Evolutionary conservation across 1,140 invertebrate species (phyloP).

Genomic region (Penaeus indicus): DNA sequence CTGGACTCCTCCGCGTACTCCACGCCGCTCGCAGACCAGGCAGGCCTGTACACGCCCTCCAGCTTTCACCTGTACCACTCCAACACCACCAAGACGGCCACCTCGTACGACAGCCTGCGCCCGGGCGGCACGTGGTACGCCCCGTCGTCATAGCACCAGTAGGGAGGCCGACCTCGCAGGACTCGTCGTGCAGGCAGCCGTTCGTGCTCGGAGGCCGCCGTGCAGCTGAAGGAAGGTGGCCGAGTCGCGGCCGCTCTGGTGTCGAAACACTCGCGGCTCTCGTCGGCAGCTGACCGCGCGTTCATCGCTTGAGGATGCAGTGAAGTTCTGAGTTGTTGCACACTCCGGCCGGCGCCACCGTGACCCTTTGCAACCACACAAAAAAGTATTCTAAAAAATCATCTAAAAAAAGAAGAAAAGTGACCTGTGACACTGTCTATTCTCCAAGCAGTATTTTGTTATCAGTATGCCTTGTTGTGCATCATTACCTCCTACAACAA

Average conservation of each 20-base stretch:
- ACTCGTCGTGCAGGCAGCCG: no score
- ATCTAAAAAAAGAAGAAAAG: conserved; percentile 9
- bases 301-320: no score
- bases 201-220: no score
- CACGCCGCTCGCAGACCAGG: conserved; percentile 77
- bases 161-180: background rate
- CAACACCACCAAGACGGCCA: conserved; percentile 75
- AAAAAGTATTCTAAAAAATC: conserved; percentile 7
- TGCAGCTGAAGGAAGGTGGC: no score
- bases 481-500: conserved; percentile 35
- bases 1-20: conserved; percentile 70
- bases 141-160: conserved; percentile 77
- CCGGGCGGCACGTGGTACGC: conserved; percentile 82
- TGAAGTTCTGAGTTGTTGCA: no score
- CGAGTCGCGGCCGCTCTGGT: no score
- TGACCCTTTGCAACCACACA: no score
- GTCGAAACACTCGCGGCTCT: no score
- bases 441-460: conserved; percentile 47
- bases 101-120: conserved; percentile 73
- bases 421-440: conserved; percentile 32
- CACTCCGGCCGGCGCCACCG: no score
- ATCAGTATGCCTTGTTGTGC: conserved; percentile 48
- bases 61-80: conserved; percentile 92
- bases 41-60: conserved; percentile 86
- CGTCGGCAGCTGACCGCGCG: no score